phyloP scores from a whole-genome alignment of 2,113 vertebrate species.

The Hemiscyllium ocellatum region DNA sequence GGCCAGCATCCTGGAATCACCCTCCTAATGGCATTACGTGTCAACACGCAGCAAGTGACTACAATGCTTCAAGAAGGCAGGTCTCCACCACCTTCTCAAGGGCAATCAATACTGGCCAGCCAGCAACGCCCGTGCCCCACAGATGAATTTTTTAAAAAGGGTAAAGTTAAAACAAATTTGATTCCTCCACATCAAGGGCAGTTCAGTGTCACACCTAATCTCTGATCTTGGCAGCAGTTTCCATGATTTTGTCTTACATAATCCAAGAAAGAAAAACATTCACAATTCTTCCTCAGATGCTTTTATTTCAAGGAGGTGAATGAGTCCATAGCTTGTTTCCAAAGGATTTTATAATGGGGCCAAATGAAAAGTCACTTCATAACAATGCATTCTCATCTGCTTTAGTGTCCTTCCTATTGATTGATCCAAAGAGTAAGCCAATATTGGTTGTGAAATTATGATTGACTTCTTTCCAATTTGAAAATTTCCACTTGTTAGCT shows the following conservation, averaged over 20 bases:
- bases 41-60: no score
- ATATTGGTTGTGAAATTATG: neutral
- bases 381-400: neutral
- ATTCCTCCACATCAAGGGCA: neutral
- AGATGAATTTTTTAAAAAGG: no score
- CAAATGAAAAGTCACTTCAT: neutral
- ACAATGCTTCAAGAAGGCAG: no score
- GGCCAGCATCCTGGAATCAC: no score
- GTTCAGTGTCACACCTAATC: neutral
- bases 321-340: neutral
- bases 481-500: neutral
- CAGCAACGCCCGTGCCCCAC: no score
- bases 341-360: neutral
- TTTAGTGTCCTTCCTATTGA: neutral
- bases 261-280: neutral
- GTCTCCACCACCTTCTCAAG: no score
- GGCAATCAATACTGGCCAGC: no score
- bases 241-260: neutral
- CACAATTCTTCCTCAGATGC: neutral
- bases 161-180: neutral
- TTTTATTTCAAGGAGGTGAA: neutral
- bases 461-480: neutral
- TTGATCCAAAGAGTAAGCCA: neutral
- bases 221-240: neutral
- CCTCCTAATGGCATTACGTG: no score